Percentiles rank a stretch among this genome's conserved stretches.
Conservation (phyloP, 2,888 invertebrate species). For the Diabrotica balteata region DNA sequence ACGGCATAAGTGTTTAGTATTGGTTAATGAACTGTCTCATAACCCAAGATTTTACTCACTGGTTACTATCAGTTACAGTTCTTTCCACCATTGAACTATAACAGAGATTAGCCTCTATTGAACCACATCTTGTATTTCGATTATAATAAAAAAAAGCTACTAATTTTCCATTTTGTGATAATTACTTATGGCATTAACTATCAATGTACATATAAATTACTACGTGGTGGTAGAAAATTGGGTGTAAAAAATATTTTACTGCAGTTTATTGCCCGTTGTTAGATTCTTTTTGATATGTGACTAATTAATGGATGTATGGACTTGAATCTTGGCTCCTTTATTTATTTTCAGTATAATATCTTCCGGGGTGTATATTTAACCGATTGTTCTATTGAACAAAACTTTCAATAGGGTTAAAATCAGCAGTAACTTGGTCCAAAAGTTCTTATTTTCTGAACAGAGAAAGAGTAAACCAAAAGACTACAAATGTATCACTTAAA, state of each 20-base stretch:
- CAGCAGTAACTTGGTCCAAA: too few relatives aligned
- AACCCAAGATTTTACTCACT: conserved; percentile 3
- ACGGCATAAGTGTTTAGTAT: conserved; percentile 17
- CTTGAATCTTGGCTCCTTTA: conserved; percentile 13
- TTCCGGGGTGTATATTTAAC: conserved; percentile 9
- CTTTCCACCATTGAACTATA: not conserved
- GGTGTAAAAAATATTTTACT: conserved; percentile 1
- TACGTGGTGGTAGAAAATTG: conserved; percentile 11
- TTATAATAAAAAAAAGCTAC: conserved; percentile 4
- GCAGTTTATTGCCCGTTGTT: conserved; percentile 12
- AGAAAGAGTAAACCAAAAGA: too few relatives aligned
- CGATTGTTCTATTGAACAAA: not conserved
- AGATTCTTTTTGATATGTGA: conserved; percentile 9
- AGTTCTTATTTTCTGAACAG: too few relatives aligned
- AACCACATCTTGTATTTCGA: not conserved
- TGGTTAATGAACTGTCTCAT: conserved; percentile 17
- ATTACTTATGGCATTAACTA: conserved; percentile 9
- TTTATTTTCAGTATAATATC: conserved; percentile 1
- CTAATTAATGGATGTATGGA: conserved; percentile 13
- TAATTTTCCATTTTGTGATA: conserved; percentile 15
- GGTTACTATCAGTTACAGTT: not conserved
- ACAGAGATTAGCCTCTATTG: conserved; percentile 12
- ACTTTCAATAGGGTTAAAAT: too few relatives aligned
- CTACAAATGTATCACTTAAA: too few relatives aligned
- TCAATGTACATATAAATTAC: conserved; percentile 10